Evolutionary conservation across 2,797 vertebrate species (phyloP).

Genomic region (Halcyon leucocephala): DNA sequence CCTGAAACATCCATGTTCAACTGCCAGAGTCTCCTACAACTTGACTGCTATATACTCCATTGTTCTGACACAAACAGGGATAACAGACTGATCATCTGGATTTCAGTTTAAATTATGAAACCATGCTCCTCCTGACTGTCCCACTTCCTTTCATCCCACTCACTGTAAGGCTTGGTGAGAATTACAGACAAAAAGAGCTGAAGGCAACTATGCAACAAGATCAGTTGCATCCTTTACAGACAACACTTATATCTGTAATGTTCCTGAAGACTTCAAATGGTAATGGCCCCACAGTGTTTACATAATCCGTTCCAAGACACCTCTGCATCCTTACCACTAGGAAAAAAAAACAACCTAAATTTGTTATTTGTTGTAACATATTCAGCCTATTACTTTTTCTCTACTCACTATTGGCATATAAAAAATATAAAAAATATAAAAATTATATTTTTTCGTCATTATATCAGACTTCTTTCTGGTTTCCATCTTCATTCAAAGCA

Average conservation of each 20-base stretch:
- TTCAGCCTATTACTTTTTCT: not conserved
- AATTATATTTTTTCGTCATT: not conserved
- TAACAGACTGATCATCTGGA: not conserved
- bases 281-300: not conserved
- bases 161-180: not conserved
- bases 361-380: not conserved
- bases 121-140: not conserved
- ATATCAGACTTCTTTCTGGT: not conserved
- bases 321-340: not conserved
- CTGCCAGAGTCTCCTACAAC: not conserved
- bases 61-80: not conserved
- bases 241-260: not conserved
- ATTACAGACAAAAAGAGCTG: not conserved
- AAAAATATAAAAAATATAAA: too few species aligned
- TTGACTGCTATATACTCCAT: not conserved
- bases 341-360: not conserved
- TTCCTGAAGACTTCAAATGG: not conserved
- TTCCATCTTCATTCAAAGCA: not conserved
- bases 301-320: not conserved
- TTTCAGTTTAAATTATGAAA: slow-evolving; percentile 8
- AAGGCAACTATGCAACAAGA: not conserved
- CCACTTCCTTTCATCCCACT: slow-evolving; percentile 28
- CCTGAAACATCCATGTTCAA: not conserved
- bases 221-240: not conserved
- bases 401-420: not conserved